Percentiles rank a stretch among this genome's conserved stretches.
Evolutionary conservation across 2,888 invertebrate species (phyloP).

Genomic region (Tubiluchus corallicola): DNA sequence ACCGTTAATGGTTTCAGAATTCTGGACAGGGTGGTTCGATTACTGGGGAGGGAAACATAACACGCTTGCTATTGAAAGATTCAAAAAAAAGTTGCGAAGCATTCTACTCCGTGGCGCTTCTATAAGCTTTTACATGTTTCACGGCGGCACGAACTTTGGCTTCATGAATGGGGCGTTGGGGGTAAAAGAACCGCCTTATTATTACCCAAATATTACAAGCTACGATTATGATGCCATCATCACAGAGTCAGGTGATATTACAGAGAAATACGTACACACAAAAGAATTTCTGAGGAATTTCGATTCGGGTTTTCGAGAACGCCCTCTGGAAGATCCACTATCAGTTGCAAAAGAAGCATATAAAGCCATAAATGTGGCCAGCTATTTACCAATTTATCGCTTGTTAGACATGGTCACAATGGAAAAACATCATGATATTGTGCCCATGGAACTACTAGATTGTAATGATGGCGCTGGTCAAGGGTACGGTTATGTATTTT

Average conservation of each 20-base stretch:
- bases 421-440: conserved; percentile 11
- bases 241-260: conserved; percentile 70
- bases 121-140: conserved; percentile 78
- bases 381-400: too few species aligned
- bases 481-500: conserved; percentile 38
- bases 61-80: conserved; percentile 14
- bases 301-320: background rate
- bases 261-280: conserved; percentile 46
- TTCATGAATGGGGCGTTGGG: conserved; percentile 26
- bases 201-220: conserved; percentile 39
- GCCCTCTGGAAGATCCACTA: background rate
- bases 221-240: conserved; percentile 85
- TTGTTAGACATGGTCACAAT: background rate
- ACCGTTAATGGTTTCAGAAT: conserved; percentile 39
- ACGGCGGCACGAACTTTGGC: conserved; percentile 57
- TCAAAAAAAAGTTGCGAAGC: conserved; percentile 11
- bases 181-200: conserved; percentile 15
- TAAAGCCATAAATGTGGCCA: too few species aligned
- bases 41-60: conserved; percentile 32
- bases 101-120: conserved; percentile 32
- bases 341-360: too few species aligned
- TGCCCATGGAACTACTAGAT: conserved; percentile 26
- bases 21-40: conserved; percentile 43
- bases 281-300: conserved; percentile 15
- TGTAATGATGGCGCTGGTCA: conserved; percentile 33